Base-by-base conservation (phyloP, 1,140 invertebrate species). In the Plectrocnemia conspersa region DNA sequence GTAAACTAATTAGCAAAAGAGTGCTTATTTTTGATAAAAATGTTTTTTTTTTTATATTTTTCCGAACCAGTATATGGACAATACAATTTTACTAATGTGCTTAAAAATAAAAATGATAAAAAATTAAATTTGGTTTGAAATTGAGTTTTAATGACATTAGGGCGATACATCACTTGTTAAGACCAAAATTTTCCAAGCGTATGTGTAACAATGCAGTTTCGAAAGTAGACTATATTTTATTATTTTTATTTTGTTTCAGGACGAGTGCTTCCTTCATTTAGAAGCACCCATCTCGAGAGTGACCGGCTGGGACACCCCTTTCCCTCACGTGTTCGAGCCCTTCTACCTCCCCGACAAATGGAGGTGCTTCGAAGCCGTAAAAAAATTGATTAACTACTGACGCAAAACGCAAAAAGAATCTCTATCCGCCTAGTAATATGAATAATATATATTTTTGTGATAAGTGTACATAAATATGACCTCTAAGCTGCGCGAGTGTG, bases 241-340 rank as follows among this genome's bases (percentile, higher is more conserved):
- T n/a, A 15, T 1, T 32, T 50, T 49, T 35, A 24, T 47, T 58
- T 55, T 48, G 40, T 68, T 73, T 11, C 75, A 95, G 90, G 82
- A 89, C 64, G 85, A 94, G 64, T 99, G 96, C 70, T 99, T 99
- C 69, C 77, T 98, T 27, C 79, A 94, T 69, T 77, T 99, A 52
- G 94, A 98, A 74, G 91, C 95, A 5, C 97, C 97, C 0, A 78
- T 99, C 11, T 74, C 80, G 40, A 79, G 97, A 66, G 89, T 97
- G 2, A 85, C 92, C 38, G 97, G 97, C n/a, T 96, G 91, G 79
- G 97, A 99, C 75, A 93, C 93, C 3, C 96, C 97, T 2, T 98
- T 99, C 75, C 92, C 97, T 5, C 91, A 95, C 73, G 80, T 97
- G 2, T 97, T 87, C 72, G 97, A 99, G 71, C 86, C 88, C 0